Conservation (phyloP, 2,888 invertebrate genomes). For the Seladonia tumulorum region DNA sequence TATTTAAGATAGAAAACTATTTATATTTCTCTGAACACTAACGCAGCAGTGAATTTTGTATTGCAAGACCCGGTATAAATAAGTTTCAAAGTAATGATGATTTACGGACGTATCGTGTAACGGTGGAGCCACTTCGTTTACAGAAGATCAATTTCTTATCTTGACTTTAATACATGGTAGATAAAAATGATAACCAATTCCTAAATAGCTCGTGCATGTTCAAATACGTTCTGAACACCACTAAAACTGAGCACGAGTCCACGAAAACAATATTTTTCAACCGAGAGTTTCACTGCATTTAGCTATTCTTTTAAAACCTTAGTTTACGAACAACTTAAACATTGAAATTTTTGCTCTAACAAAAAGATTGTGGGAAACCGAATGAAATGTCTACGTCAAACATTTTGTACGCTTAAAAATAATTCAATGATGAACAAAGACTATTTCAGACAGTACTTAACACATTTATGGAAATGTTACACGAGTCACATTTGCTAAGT, state of each 20-base stretch:
- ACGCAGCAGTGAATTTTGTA: neutral
- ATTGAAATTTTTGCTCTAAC: neutral
- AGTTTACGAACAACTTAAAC: neutral
- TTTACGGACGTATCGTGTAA: neutral
- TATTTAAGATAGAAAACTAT: neutral
- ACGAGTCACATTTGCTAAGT: neutral
- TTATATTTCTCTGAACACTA: neutral
- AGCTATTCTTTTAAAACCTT: neutral
- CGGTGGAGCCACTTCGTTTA: neutral
- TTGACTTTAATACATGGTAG: constrained; percentile 8
- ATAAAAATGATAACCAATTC: constrained; percentile 1
- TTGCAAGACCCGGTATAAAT: neutral
- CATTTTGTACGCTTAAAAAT: neutral
- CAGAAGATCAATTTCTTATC: constrained; percentile 33
- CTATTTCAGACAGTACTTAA: neutral
- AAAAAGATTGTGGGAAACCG: neutral
- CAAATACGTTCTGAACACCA: neutral
- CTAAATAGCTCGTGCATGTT: neutral
- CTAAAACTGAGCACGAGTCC: neutral
- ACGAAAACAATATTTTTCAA: constrained; percentile 17
- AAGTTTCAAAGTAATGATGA: neutral
- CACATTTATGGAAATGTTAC: neutral
- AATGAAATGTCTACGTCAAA: neutral
- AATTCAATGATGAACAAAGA: neutral
- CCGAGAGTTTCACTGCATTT: too few relatives aligned